These are phyloP conservation scores for Drosophila hydei DNA, from an alignment of 1,140 invertebrate species.

Conservation along the genomic window DNA sequence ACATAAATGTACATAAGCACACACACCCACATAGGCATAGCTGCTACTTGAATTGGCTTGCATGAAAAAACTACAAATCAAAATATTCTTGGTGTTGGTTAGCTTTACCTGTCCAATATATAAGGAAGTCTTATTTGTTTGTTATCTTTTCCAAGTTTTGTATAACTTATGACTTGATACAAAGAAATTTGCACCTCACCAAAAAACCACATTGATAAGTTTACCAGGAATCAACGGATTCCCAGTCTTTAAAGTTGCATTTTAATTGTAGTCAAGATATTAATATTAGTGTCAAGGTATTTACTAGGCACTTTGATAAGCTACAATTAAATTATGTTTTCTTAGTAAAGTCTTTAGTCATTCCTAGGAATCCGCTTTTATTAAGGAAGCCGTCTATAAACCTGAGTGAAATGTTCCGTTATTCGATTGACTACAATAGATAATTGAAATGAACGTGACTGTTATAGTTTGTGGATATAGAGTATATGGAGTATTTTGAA, in stretches of 20 bases:
- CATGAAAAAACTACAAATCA: conserved; percentile 20
- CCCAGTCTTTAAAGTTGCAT: neutral
- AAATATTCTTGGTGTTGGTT: conserved; percentile 39
- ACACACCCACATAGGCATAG: neutral
- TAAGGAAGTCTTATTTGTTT: neutral
- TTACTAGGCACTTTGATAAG: conserved; percentile 1
- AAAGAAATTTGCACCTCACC: neutral
- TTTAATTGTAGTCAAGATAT: neutral
- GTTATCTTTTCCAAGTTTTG: neutral
- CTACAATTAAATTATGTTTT: neutral
- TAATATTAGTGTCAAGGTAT: neutral
- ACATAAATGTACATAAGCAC: neutral
- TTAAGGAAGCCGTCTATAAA: neutral
- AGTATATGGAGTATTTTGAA: too few species aligned
- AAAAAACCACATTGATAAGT: conserved; percentile 18
- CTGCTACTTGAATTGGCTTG: neutral
- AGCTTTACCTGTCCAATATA: neutral
- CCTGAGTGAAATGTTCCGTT: too few species aligned
- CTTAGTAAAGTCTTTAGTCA: neutral
- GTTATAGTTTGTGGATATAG: too few species aligned
- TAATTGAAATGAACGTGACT: too few species aligned
- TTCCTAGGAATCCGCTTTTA: neutral
- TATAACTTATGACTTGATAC: neutral
- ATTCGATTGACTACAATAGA: too few species aligned
- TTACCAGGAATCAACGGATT: conserved; percentile 6